Evolutionary conservation across 2,888 invertebrate genomes (phyloP).

Genomic region (Lithophane semibrunnea): DNA sequence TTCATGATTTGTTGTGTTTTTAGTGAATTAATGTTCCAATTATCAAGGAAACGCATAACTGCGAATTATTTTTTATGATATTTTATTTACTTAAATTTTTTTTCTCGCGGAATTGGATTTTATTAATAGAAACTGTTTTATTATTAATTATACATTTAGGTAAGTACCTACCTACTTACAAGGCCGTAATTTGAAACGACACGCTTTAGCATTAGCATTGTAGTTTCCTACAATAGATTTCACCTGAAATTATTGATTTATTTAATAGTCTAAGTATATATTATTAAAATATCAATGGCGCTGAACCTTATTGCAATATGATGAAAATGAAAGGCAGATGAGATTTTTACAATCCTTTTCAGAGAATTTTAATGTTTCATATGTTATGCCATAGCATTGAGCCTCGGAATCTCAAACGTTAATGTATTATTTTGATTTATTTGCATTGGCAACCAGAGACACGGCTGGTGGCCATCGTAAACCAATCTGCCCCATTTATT

Average conservation of each 20-base stretch:
- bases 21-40: neutral
- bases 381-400: neutral
- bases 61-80: conserved; percentile 19
- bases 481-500: conserved; percentile 46
- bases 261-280: neutral
- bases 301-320: neutral
- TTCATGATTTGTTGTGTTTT: neutral
- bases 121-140: neutral
- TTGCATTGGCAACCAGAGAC: conserved; percentile 28
- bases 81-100: neutral
- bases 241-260: neutral
- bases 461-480: conserved; percentile 21
- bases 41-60: neutral
- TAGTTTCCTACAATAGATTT: neutral
- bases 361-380: neutral
- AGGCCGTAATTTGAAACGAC: conserved; percentile 28
- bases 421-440: conserved; percentile 33
- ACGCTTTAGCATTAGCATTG: conserved; percentile 10
- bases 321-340: neutral
- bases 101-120: neutral
- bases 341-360: neutral
- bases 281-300: neutral
- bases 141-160: neutral
- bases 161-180: conserved; percentile 9
- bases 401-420: neutral